phyloP scores from a whole-genome alignment of 1,140 invertebrate species.

The Grapholita molesta region DNA sequence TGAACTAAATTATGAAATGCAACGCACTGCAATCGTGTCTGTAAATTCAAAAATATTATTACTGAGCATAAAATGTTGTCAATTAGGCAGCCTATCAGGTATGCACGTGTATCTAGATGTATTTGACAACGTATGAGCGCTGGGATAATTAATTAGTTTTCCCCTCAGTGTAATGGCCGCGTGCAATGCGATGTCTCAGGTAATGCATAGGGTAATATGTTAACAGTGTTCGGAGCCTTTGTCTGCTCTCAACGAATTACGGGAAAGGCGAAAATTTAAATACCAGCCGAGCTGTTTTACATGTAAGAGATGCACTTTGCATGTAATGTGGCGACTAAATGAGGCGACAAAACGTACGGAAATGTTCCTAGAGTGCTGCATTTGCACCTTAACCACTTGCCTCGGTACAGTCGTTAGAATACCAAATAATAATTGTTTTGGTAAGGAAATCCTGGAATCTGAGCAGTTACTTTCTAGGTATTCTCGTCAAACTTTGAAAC shows the following conservation, averaged over 20 bases:
- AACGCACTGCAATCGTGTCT: too few species aligned
- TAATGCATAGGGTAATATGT: slow-evolving; percentile 59
- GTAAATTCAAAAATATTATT: neutral
- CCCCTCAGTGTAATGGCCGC: neutral
- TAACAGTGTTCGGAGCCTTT: slow-evolving; percentile 70
- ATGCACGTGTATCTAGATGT: slow-evolving; percentile 26
- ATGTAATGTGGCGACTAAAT: slow-evolving; percentile 69
- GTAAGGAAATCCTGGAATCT: neutral
- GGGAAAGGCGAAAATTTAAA: slow-evolving; percentile 74
- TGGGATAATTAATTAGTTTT: slow-evolving; percentile 17
- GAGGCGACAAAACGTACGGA: slow-evolving; percentile 42
- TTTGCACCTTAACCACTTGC: neutral
- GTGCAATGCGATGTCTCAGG: slow-evolving; percentile 32
- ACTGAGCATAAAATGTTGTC: neutral
- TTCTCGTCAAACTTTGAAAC: too few species aligned
- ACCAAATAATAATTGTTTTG: neutral
- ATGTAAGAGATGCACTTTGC: slow-evolving; percentile 76
- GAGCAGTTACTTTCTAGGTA: neutral
- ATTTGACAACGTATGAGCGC: slow-evolving; percentile 7
- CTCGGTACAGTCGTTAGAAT: neutral
- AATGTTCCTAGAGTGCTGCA: neutral
- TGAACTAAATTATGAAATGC: neutral
- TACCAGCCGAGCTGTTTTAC: slow-evolving; percentile 72
- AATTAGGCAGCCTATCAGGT: slow-evolving; percentile 5
- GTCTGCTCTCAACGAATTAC: slow-evolving; percentile 70